Percentiles rank a stretch among this genome's conserved stretches.
Conservation (phyloP, 2,888 invertebrate genomes). For the Lutraria lutraria region DNA sequence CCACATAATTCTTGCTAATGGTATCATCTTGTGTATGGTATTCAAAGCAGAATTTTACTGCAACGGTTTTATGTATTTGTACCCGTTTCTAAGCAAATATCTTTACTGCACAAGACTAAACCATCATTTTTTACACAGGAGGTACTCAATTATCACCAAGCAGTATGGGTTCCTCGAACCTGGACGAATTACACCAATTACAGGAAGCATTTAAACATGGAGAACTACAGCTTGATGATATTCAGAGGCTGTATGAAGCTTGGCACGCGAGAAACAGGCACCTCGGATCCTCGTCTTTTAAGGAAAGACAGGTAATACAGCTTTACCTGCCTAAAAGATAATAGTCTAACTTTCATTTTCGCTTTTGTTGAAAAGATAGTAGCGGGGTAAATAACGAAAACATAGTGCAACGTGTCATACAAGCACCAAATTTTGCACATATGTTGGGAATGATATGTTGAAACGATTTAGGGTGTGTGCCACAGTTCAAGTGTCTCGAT, state of each 20-base stretch:
- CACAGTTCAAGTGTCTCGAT: too few relatives aligned
- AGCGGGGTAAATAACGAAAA: too few relatives aligned
- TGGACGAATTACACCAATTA: slow-evolving; percentile 59
- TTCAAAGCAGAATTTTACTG: too few relatives aligned
- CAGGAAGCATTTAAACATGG: slow-evolving; percentile 50
- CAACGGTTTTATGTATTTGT: not conserved
- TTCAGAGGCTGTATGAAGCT: slow-evolving; percentile 57
- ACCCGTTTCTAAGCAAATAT: not conserved
- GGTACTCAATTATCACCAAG: slow-evolving; percentile 2
- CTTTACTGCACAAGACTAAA: too few relatives aligned
- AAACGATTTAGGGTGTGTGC: not conserved
- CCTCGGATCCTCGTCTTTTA: slow-evolving; percentile 48
- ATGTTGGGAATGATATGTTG: too few relatives aligned
- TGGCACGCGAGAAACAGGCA: slow-evolving; percentile 58
- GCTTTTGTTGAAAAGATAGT: too few relatives aligned
- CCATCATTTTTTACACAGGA: slow-evolving; percentile 20
- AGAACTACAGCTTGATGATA: slow-evolving; percentile 51
- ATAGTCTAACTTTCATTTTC: too few relatives aligned
- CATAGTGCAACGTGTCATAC: too few relatives aligned
- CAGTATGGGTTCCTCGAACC: slow-evolving; percentile 47
- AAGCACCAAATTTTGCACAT: too few relatives aligned
- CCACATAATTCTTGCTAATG: too few relatives aligned
- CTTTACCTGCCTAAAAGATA: not conserved
- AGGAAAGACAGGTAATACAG: slow-evolving; percentile 60
- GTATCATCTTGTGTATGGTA: too few relatives aligned